Percentiles rank a stretch among this genome's conserved stretches.
Evolutionary conservation across 2,113 vertebrate species (phyloP).

Genomic region (Saccopteryx leptura): DNA sequence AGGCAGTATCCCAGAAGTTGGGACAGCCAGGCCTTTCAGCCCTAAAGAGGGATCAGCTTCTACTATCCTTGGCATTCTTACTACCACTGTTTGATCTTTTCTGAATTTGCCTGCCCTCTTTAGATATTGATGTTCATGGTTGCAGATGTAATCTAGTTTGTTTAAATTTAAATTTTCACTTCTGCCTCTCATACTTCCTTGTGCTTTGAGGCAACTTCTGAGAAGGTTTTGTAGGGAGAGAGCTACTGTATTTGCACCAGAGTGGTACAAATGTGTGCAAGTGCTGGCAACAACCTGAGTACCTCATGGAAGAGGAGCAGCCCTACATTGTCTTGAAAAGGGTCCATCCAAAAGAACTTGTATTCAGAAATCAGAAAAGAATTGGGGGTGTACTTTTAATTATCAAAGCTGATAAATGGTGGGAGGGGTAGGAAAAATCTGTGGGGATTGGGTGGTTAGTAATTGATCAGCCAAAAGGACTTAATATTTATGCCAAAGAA

Average conservation of each 20-base stretch:
- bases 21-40: not conserved
- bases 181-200: not conserved
- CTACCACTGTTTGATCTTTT: not conserved
- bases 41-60: not conserved
- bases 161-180: conserved; percentile 10
- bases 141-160: not conserved
- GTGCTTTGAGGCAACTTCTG: not conserved
- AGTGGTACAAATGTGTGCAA: not conserved
- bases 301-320: not conserved
- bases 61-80: not conserved
- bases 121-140: not conserved
- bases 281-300: not conserved
- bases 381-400: not conserved
- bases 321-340: not conserved
- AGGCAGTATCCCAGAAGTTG: not conserved
- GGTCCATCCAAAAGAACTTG: not conserved
- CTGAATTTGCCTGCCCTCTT: not conserved
- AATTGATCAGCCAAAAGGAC: not conserved
- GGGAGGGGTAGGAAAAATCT: not conserved
- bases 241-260: not conserved
- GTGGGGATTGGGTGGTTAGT: not conserved
- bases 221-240: not conserved
- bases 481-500: not conserved
- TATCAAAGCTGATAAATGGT: not conserved
- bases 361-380: not conserved